phyloP scores from a whole-genome alignment of 2,888 invertebrate genomes.

The Hybos culiciformis region DNA sequence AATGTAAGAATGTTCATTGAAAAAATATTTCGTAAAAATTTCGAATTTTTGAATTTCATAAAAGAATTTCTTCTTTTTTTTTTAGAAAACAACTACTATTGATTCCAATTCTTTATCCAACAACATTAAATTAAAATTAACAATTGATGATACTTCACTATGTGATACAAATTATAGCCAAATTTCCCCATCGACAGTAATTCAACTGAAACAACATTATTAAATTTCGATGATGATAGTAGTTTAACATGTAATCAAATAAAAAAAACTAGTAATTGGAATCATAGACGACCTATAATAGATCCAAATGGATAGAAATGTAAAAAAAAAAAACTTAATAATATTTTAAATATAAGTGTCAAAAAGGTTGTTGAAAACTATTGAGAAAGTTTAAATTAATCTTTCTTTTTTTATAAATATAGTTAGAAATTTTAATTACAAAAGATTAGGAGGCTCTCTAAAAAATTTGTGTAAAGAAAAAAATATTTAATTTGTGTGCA shows the following conservation, averaged over 20 bases:
- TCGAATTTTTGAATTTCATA: slow-evolving; percentile 10
- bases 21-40: slow-evolving; percentile 4
- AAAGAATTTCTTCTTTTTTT: too few species aligned
- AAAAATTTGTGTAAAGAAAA: too few species aligned
- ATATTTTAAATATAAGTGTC: too few species aligned
- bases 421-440: too few species aligned
- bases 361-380: too few species aligned
- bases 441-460: too few species aligned
- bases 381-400: too few species aligned
- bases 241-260: neutral
- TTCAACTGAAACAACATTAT: neutral
- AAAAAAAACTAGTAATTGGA: slow-evolving; percentile 7
- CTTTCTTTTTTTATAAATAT: too few species aligned
- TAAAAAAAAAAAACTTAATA: neutral
- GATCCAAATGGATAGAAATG: slow-evolving; percentile 33
- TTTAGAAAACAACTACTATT: too few species aligned
- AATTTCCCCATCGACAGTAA: slow-evolving; percentile 5
- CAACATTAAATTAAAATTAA: slow-evolving; percentile 15
- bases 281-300: slow-evolving; percentile 30
- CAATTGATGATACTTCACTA: slow-evolving; percentile 6
- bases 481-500: too few species aligned
- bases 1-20: too few species aligned
- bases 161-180: slow-evolving; percentile 5
- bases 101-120: slow-evolving; percentile 13
- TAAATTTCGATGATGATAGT: neutral